Evolutionary conservation across 2,797 vertebrate species (phyloP).

Genomic region (Urosaurus nigricauda): DNA sequence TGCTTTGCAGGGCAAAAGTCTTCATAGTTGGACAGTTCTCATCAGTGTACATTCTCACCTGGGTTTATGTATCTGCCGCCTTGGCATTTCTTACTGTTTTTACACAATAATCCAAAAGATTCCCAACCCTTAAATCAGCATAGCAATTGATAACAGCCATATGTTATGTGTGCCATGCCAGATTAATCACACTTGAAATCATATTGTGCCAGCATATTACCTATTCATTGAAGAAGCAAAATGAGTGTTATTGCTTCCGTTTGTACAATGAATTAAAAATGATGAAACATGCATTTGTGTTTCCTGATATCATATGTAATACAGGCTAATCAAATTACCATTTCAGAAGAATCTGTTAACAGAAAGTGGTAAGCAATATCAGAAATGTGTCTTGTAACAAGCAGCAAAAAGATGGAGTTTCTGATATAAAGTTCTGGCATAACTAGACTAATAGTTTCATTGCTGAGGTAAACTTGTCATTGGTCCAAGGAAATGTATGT

Average conservation of each 20-base stretch:
- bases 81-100: conserved; percentile 13
- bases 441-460: not conserved
- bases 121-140: conserved; percentile 25
- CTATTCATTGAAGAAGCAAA: not conserved
- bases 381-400: conserved; percentile 5
- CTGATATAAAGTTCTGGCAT: not conserved
- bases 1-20: conserved; percentile 67
- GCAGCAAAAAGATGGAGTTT: not conserved
- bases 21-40: conserved; percentile 49
- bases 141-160: not conserved
- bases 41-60: conserved; percentile 38
- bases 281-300: not conserved
- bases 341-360: not conserved
- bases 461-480: not conserved
- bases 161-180: not conserved
- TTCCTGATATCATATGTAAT: not conserved
- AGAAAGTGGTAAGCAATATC: not conserved
- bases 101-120: not conserved
- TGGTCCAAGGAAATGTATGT: not conserved
- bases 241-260: conserved; percentile 23
- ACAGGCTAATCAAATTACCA: not conserved
- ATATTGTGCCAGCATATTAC: not conserved
- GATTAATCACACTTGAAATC: not conserved
- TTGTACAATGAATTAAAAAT: conserved; percentile 55
- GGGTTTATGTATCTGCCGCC: conserved; percentile 23